A percentile compares a stretch with the other conserved stretches of the same genome.
phyloP scores from a whole-genome alignment of 1,140 invertebrate species.

The Bombus pascuorum region DNA sequence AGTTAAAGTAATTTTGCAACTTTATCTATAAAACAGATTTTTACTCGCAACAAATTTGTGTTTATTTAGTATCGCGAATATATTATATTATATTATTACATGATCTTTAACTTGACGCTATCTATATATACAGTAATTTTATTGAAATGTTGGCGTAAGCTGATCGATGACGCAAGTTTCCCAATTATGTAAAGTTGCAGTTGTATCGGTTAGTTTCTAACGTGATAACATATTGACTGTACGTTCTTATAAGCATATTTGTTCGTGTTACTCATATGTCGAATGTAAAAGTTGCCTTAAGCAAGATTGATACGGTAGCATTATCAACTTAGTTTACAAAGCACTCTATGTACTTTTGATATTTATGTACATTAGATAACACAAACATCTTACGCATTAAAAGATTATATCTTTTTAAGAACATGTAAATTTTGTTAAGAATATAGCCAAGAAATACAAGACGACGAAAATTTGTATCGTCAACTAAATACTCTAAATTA shows the following conservation, averaged over 20 bases:
- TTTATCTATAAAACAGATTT: neutral
- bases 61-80: neutral
- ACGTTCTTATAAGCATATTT: neutral
- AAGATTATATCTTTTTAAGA: neutral
- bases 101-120: neutral
- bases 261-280: neutral
- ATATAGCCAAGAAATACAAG: too few relatives aligned
- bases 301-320: neutral
- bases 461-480: too few relatives aligned
- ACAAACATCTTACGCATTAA: neutral
- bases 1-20: neutral
- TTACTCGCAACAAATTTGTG: neutral
- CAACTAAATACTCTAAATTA: too few relatives aligned
- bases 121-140: neutral
- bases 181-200: slow-evolving; percentile 8
- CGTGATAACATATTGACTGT: neutral
- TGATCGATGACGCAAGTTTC: slow-evolving; percentile 33
- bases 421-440: neutral
- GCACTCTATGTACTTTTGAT: neutral
- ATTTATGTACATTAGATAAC: too few relatives aligned
- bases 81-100: neutral
- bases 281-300: neutral
- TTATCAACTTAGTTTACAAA: neutral
- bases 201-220: neutral
- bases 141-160: neutral